Evolutionary conservation across 2,888 invertebrate genomes (phyloP).

Genomic region (Lamellibrachia columna): DNA sequence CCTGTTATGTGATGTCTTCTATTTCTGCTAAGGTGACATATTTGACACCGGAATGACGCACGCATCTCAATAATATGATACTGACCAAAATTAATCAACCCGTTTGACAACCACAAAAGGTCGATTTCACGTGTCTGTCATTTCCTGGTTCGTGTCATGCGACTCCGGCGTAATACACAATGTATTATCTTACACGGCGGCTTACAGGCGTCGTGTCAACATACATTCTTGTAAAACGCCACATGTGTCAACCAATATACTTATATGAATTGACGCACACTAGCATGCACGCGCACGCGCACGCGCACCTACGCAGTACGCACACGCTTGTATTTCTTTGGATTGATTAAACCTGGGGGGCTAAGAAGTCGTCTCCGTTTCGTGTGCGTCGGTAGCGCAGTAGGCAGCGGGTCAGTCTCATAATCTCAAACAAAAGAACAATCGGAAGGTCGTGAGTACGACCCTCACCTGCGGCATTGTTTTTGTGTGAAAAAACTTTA

Average conservation of each 20-base stretch:
- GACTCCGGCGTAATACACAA: no score
- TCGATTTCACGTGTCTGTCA: neutral
- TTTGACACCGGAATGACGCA: neutral
- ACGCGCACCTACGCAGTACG: neutral
- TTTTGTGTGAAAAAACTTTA: neutral
- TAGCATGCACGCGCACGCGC: neutral
- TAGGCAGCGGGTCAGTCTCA: constrained; percentile 91
- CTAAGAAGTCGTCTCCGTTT: neutral
- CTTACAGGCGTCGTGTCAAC: no score
- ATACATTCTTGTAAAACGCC: no score
- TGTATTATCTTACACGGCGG: no score
- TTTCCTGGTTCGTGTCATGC: neutral
- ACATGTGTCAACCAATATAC: no score
- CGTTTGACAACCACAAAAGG: neutral
- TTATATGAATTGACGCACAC: neutral
- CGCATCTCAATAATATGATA: neutral
- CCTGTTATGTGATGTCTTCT: neutral
- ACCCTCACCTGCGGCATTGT: constrained; percentile 67
- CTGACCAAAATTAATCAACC: neutral
- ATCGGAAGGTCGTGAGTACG: constrained; percentile 96
- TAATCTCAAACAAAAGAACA: constrained; percentile 62
- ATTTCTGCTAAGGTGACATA: neutral
- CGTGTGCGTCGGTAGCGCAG: constrained; percentile 82
- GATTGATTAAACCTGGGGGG: no score
- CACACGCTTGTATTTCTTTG: neutral